Evolutionary conservation across 2,888 invertebrate genomes (phyloP).

Genomic region (Hypena proboscidalis): DNA sequence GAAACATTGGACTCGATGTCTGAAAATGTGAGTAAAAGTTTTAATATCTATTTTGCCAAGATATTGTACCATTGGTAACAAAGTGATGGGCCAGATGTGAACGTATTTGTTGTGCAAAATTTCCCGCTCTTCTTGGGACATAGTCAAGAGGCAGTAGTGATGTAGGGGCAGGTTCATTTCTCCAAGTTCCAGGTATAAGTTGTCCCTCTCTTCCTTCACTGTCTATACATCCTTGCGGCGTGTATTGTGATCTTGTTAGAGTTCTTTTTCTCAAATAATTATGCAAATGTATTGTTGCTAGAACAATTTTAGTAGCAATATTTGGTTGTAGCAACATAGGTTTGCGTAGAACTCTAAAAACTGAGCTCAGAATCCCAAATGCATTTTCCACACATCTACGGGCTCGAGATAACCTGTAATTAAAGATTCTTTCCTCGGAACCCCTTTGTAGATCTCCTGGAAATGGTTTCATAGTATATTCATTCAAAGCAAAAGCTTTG

Average conservation of each 20-base stretch:
- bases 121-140: conserved; percentile 18
- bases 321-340: conserved; percentile 26
- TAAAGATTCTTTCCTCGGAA: conserved; percentile 39
- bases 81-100: conserved; percentile 21
- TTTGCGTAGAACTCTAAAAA: conserved; percentile 16
- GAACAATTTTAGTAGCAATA: too few relatives aligned
- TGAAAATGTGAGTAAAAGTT: conserved; percentile 2
- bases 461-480: conserved; percentile 37
- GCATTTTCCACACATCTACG: conserved; percentile 18
- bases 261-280: too few relatives aligned
- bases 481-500: conserved; percentile 33
- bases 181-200: conserved; percentile 25
- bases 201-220: conserved; percentile 14
- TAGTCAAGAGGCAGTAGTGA: conserved; percentile 18
- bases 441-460: conserved; percentile 26
- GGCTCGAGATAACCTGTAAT: conserved; percentile 40
- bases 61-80: conserved; percentile 21
- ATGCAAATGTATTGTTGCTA: too few relatives aligned
- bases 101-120: conserved; percentile 9
- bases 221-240: conserved; percentile 22
- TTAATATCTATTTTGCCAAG: conserved; percentile 22
- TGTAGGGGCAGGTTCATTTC: conserved; percentile 21
- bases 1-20: neutral
- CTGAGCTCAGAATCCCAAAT: conserved; percentile 12
- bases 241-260: too few relatives aligned